Base-by-base conservation (phyloP, 2,797 vertebrate species). In the Falco naumanni region DNA sequence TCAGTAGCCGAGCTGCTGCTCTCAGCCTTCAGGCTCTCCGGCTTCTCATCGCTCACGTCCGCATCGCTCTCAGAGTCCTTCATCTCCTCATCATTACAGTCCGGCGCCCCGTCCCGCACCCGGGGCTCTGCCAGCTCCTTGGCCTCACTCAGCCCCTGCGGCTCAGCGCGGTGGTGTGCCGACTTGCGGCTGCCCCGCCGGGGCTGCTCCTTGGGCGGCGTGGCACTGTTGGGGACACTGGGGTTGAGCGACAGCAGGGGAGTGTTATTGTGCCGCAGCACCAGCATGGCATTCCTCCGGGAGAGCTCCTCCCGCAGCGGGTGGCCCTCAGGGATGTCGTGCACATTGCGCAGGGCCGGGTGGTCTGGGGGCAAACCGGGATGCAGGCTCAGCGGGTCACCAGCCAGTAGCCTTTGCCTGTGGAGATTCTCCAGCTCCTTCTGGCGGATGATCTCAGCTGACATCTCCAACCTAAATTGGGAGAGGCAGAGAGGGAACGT, bases 11-110 rank as follows among this genome's bases (percentile, higher is more conserved):
- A 96, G 89, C 96, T 84, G 89, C 93, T 91, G 95, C 97, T 97
- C 84, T 98, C 98, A 11, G 97, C 98, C 94, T 98, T 97, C 53
- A 84, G 70, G 26, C 95, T 94, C 85, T 99, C 99, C 0, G 91
- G 96, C 94, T 98, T 98, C 53, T 98, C 98, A 61, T 98, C 98
- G 5, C 78, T 95, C 22, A 54, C 95, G 5, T 98, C 97, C 3
- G 97, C 97, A 3, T 99, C 98, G 54, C 99, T 99, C 68, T 99
- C 99, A 0, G 99, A 99, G 98, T 99, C 99, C 97, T 99, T 99
- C 98, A 98, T 99, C 83, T 99, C 98, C 93, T 99, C 98, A 0
- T 98, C 98, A 9, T 97, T 97, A 63, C 96, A 97, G 74, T 98
- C 98, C 2, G 81, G 93, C 1, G 48, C 94, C 0, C 98, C 97